Base-by-base conservation (phyloP, 2,888 invertebrate genomes). In the Morpho helenor region DNA sequence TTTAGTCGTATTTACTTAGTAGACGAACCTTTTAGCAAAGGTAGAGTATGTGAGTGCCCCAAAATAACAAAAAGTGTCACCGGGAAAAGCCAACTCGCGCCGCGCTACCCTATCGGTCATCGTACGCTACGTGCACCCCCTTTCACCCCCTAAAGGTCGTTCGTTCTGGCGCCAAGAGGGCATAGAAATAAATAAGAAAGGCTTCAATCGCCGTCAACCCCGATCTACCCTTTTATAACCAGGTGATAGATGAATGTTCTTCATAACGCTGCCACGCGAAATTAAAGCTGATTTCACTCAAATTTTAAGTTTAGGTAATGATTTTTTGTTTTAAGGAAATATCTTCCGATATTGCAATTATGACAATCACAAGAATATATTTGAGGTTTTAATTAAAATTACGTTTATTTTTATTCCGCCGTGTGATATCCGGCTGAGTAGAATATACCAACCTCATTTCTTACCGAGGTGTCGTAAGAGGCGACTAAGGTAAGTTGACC, bases 171-270 rank as follows among this genome's bases (percentile, higher is more conserved):
- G 79, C 76, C 82, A 77, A 76, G 79, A 77, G 79, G 77, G 76
- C 80, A 77, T 72, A 76, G 82, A 76, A 82, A 81, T 80, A 84
- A 82, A 82, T 84, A 86, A 81, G 81, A 82, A 86, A 85, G 77
- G 78, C 83, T 80, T 83, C 82, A 77, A 82, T 80, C 80, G 77
- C 75, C 79, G 79, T 80, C 83, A 80, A 77, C 80, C 81, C 84
- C 72, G 72, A 72, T 77, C 78, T 78, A 84, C 87, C 88, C 88
- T 85, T 88, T 82, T 82, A 80, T 79, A 79, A 79, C 74, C 77
- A 73, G 76, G 85, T 88, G 87, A 89, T 87, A 85, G 86, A 88
- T 88, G 85, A 76, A 77, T 72, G 71, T 67, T 65, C 73, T 74
- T 74, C 73, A 76, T 75, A 76, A 75, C 72, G 48, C 40, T 39